Percentiles rank a stretch among this genome's conserved stretches.
Evolutionary conservation across 2,888 invertebrate genomes (phyloP).

Genomic region (Euclidia mi): DNA sequence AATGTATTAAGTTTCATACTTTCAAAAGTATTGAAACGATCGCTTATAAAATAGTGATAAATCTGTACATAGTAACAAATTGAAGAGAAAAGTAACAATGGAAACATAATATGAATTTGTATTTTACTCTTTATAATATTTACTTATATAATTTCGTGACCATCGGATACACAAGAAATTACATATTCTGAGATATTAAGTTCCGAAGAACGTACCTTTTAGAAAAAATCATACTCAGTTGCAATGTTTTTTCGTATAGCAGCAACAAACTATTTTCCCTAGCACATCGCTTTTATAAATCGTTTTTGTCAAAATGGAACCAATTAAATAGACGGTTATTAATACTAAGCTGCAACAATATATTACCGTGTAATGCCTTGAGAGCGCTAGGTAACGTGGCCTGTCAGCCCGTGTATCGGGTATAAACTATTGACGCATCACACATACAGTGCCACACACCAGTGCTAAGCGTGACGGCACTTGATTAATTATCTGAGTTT

Average conservation of each 20-base stretch:
- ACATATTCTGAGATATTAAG: no score
- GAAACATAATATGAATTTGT: no score
- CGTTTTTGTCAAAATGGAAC: background rate
- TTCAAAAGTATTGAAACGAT: background rate
- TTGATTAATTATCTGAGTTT: constrained; percentile 41
- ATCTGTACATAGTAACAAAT: no score
- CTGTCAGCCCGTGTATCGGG: constrained; percentile 35
- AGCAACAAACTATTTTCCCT: no score
- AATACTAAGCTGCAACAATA: constrained; percentile 6
- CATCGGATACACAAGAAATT: no score
- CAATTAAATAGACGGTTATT: background rate
- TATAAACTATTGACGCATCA: constrained; percentile 44
- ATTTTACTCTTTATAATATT: no score
- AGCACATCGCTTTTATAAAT: background rate
- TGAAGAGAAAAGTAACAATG: no score
- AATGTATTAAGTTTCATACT: constrained; percentile 6
- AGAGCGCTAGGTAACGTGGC: constrained; percentile 25
- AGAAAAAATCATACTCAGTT: no score
- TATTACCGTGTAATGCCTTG: constrained; percentile 13
- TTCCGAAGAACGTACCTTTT: no score
- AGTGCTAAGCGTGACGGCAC: constrained; percentile 28
- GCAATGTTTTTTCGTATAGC: no score
- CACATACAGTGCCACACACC: constrained; percentile 24
- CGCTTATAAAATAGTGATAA: background rate
- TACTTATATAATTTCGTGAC: no score